Conservation (phyloP, 1,140 invertebrate genomes). For the Conopomorpha cramerella region DNA sequence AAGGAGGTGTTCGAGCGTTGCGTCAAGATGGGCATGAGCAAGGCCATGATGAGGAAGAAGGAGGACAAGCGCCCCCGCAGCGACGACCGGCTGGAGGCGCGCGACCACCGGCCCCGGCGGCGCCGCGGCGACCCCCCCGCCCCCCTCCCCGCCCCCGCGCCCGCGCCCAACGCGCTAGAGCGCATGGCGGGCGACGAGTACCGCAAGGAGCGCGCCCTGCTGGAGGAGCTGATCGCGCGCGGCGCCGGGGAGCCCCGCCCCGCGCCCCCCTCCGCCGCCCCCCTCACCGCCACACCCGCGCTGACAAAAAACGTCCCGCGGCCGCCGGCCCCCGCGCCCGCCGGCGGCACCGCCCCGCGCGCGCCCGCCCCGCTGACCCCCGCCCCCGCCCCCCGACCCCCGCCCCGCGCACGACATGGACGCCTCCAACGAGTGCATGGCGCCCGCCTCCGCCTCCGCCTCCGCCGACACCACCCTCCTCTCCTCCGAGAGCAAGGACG, state of each 20-base stretch:
- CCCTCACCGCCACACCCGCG: conserved; percentile 4
- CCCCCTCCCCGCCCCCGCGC: too few relatives aligned
- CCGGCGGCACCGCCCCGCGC: conserved; percentile 36
- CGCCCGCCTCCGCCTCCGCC: conserved; percentile 17
- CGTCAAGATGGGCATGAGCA: conserved; percentile 70
- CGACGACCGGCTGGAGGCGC: conserved; percentile 12
- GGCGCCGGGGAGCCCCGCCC: conserved; percentile 26
- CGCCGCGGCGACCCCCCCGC: conserved; percentile 7
- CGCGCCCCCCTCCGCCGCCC: conserved; percentile 20
- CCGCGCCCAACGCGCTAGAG: conserved; percentile 22
- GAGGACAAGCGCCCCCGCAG: conserved; percentile 10
- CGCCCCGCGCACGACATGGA: conserved; percentile 15
- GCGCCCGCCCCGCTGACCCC: conserved; percentile 12
- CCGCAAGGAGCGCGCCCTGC: conserved; percentile 20
- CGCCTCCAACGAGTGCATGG: conserved; percentile 46
- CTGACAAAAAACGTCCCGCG: conserved; percentile 51
- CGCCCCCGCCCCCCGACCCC: conserved; percentile 13
- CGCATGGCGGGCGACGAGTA: conserved; percentile 27
- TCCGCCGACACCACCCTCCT: conserved; percentile 31
- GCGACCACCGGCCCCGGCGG: conserved; percentile 6
- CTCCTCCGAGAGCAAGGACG: conserved; percentile 26
- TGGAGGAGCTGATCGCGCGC: conserved; percentile 32
- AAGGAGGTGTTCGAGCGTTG: conserved; percentile 79
- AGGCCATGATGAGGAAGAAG: conserved; percentile 19
- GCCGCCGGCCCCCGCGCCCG: conserved; percentile 47